Conservation (phyloP, 2,888 invertebrate species). For the Mythimna vitellina region DNA sequence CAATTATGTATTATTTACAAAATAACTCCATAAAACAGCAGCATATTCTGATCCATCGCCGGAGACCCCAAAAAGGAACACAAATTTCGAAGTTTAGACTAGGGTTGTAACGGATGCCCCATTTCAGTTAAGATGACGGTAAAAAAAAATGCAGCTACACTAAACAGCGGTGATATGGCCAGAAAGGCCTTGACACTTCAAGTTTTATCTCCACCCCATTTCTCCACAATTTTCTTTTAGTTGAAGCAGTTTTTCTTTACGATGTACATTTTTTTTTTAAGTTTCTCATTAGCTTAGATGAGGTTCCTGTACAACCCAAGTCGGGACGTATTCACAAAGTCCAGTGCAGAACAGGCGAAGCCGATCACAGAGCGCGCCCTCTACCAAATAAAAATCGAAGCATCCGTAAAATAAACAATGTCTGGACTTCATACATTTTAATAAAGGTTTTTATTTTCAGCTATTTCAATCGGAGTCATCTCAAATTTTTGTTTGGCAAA, state of each 20-base stretch:
- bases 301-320: background rate
- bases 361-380: background rate
- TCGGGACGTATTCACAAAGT: background rate
- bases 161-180: background rate
- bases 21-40: conserved; percentile 1
- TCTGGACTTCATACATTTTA: background rate
- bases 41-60: background rate
- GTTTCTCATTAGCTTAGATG: background rate
- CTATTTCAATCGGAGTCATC: background rate
- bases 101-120: background rate
- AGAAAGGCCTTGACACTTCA: background rate
- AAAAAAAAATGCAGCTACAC: background rate
- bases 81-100: conserved; percentile 4
- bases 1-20: background rate
- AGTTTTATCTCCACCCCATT: background rate
- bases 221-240: background rate
- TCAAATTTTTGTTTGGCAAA: background rate
- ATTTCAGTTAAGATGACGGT: background rate
- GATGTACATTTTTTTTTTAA: background rate
- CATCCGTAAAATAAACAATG: background rate
- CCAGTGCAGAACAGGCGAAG: background rate
- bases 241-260: background rate
- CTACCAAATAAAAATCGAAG: background rate
- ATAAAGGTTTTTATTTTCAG: background rate
- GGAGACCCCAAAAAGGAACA: background rate